A percentile compares a stretch with the other conserved stretches of the same genome.
phyloP scores from a whole-genome alignment of 2,113 vertebrate species.

The Brachyhypopomus gauderio region DNA sequence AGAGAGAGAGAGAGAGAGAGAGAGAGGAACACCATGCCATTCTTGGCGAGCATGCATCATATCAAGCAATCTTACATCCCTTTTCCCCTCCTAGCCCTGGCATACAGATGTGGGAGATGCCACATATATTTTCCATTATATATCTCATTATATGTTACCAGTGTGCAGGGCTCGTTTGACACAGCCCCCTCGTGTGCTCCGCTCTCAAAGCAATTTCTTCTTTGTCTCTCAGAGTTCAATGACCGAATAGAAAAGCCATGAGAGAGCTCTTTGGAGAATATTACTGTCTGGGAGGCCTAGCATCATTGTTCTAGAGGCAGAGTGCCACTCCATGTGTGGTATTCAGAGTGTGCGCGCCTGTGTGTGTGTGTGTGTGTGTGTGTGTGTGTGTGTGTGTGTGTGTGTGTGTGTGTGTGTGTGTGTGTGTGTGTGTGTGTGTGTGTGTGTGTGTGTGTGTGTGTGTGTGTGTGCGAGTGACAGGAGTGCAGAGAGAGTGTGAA shows the following conservation, averaged over 20 bases:
- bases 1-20: constrained; percentile 20
- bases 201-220: constrained; percentile 50
- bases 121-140: constrained; percentile 48
- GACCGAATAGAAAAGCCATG: constrained; percentile 42
- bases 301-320: constrained; percentile 41
- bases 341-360: neutral
- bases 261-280: constrained; percentile 49
- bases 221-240: constrained; percentile 45
- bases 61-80: constrained; percentile 26
- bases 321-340: constrained; percentile 36
- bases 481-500: neutral
- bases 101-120: constrained; percentile 28
- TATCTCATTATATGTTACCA: constrained; percentile 17
- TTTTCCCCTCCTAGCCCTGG: neutral
- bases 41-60: constrained; percentile 17
- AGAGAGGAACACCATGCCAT: neutral
- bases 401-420: constrained; percentile 25
- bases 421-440: constrained; percentile 12
- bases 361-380: constrained; percentile 20
- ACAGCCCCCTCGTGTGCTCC: constrained; percentile 6
- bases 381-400: too few relatives aligned
- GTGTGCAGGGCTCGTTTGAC: constrained; percentile 24
- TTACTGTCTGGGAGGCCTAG: constrained; percentile 44
- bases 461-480: neutral
- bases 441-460: constrained; percentile 24